A percentile compares a stretch with the other conserved stretches of the same genome.
These are phyloP conservation scores for Haplochromis burtoni DNA, from an alignment of 2,113 vertebrate species.

Conservation along the genomic window DNA sequence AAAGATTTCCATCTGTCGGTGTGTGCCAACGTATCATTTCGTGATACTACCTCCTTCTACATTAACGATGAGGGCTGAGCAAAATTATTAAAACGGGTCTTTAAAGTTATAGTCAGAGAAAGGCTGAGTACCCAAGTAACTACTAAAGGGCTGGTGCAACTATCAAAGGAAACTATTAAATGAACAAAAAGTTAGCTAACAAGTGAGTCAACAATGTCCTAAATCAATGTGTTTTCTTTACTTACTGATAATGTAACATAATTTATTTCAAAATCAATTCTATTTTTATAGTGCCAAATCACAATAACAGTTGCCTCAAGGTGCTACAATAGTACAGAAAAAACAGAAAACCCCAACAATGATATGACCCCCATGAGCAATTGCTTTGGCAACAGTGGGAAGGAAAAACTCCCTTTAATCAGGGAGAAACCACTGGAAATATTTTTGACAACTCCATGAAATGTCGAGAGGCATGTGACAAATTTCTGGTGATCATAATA, in stretches of 20 bases:
- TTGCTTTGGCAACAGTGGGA: neutral
- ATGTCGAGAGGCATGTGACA: neutral
- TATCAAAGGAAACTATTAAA: neutral
- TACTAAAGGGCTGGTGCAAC: neutral
- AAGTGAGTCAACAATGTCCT: neutral
- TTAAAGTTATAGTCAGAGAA: neutral
- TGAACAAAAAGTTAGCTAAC: neutral
- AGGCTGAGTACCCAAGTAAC: neutral
- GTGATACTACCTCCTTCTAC: neutral
- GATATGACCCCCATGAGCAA: neutral
- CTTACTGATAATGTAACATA: neutral
- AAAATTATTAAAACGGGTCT: neutral
- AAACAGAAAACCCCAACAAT: neutral
- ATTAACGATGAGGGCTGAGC: neutral
- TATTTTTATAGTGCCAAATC: neutral
- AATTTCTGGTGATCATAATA: neutral
- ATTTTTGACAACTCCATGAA: neutral
- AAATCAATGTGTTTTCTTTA: neutral
- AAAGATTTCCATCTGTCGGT: constrained; percentile 27
- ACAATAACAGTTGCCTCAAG: neutral
- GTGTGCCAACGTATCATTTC: constrained; percentile 3
- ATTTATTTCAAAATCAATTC: neutral
- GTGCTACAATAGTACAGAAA: neutral
- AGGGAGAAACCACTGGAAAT: neutral
- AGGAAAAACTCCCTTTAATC: neutral